These are phyloP conservation scores for Cariama cristata DNA, from an alignment of 2,113 vertebrate species.

Conservation along the genomic window DNA sequence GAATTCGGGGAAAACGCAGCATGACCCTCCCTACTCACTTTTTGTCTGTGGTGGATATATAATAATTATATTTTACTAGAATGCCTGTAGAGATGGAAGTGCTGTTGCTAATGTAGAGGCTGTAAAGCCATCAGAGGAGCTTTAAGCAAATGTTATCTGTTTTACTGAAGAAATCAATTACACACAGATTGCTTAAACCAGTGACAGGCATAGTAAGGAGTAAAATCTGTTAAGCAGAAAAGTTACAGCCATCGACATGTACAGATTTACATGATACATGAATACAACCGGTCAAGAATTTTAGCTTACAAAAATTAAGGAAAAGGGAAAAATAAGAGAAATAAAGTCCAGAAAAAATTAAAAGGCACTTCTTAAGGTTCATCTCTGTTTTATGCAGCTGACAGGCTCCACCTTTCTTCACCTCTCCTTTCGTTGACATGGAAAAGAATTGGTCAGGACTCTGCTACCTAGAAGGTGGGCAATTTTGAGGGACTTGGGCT, in stretches of 20 bases:
- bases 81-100: constrained; percentile 73
- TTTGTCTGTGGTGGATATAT: constrained; percentile 67
- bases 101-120: constrained; percentile 75
- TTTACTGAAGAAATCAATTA: constrained; percentile 84
- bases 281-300: constrained; percentile 68
- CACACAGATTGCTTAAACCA: constrained; percentile 76
- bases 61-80: constrained; percentile 80
- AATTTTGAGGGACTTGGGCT: neutral
- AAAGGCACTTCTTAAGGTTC: neutral
- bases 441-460: neutral
- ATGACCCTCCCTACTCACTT: neutral
- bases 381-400: neutral
- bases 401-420: neutral
- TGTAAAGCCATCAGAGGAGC: constrained; percentile 80
- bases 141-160: constrained; percentile 83
- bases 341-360: neutral
- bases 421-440: neutral
- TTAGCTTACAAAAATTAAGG: constrained; percentile 39
- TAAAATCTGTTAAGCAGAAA: constrained; percentile 79
- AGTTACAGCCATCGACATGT: constrained; percentile 70
- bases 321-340: constrained; percentile 34
- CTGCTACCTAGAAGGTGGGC: fast-evolving
- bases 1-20: constrained; percentile 38
- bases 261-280: constrained; percentile 72
- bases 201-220: constrained; percentile 76